These are phyloP conservation scores for Podargus strigoides DNA, from an alignment of 2,797 vertebrate genomes.

Conservation along the genomic window DNA sequence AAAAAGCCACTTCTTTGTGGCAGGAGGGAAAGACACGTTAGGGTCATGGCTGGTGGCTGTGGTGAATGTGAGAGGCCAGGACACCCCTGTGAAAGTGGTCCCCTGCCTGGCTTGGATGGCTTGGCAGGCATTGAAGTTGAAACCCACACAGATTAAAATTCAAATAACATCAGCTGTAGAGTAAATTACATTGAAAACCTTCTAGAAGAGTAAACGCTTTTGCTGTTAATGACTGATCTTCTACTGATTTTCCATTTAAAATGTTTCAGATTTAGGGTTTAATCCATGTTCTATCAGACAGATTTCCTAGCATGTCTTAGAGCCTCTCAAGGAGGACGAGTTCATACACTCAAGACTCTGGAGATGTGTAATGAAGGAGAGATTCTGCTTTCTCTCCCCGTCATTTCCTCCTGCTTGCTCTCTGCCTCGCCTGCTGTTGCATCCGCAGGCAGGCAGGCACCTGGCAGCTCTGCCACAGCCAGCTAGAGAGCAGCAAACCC, in stretches of 20 bases:
- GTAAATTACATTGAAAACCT: neutral
- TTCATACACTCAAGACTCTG: neutral
- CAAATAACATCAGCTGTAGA: neutral
- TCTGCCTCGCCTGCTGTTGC: neutral
- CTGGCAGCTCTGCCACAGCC: neutral
- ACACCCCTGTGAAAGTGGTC: neutral
- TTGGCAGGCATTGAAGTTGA: neutral
- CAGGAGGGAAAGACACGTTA: fast-evolving
- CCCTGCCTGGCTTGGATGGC: neutral
- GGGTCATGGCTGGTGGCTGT: neutral
- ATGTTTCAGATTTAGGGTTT: neutral
- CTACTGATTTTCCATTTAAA: neutral
- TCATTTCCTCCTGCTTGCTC: neutral
- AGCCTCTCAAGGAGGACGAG: neutral
- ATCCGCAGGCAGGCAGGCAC: neutral
- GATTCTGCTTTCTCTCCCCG: neutral
- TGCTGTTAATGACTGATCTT: neutral
- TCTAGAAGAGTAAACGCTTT: neutral
- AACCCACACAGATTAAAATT: neutral
- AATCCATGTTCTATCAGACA: neutral
- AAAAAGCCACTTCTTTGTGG: neutral
- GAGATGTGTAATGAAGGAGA: neutral
- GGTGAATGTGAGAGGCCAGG: neutral
- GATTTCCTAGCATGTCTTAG: neutral
- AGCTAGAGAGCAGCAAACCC: neutral